Evolutionary conservation across 1,140 invertebrate genomes (phyloP), one percentile per base, ranked within the genome.

Genomic region (Drosophila ananassae): DNA sequence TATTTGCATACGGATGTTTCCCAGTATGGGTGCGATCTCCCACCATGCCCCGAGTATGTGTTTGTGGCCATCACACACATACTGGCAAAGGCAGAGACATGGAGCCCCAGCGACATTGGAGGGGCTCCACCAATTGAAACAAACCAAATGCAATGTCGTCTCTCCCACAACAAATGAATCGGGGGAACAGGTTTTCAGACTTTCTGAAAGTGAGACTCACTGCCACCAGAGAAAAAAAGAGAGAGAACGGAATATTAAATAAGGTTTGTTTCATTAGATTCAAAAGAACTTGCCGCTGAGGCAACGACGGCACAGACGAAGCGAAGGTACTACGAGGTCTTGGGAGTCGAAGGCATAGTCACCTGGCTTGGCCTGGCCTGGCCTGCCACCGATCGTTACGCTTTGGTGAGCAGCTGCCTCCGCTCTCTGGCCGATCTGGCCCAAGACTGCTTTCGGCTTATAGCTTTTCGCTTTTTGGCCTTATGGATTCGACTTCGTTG

Each of bases 121-220:
- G 41, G 54, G 81, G 41, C 79, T 79, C 76, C 79, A 87, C 83
- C 83, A 87, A 87, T 87, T 89, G 83, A 87, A 87, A 89, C 83
- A 84, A 79, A 83, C 76, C 84, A 89, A 87, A 87, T 87, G 83
- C 83, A 89, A 89, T 89, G 75, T 63, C 60, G 83, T 79, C 83
- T 87, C 79, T 87, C 83, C 83, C 83, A 89, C 83, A 87, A 87
- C 83, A 80, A 76, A 85, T 71, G 68, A 69, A 75, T 68, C 67
- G 66, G 76, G 17, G 77, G 76, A 87, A 87, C 83, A 67, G 83
- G 83, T 89, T 87, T 83, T 60, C 44, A 34, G 47, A 28, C 25
- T 41, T 57, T 57, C 66, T 24, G 66, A 69, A 69, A 69, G 66
- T 69, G 66, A 69, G 66, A 69, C 63, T 28, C 2, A 39, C 13